Base-by-base conservation (phyloP, 2,113 vertebrate genomes). In the Xyrauchen texanus region DNA sequence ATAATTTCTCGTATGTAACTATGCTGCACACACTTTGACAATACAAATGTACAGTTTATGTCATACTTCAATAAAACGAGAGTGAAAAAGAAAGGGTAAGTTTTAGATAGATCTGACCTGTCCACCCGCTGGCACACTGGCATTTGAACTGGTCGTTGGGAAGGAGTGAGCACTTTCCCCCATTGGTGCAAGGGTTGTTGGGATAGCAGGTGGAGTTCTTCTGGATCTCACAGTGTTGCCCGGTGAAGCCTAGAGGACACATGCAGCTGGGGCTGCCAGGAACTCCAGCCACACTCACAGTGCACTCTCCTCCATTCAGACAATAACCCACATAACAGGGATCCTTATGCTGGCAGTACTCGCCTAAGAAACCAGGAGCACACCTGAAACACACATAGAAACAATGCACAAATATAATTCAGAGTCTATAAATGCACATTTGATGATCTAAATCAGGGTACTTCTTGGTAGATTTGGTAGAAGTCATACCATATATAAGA, bases 341-440 rank as follows among this genome's bases (percentile, higher is more conserved):
- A 86, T 97, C 94, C 72, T 90, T 94, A 85, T 96, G 93, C 53
- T 98, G 95, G 79, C 96, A 98, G 85, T 96, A 96, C 67, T 96
- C 95, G 64, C 96, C 96, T 82, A 96, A 86, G 82, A 93, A 98
- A 76, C 95, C 96, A 51, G 93, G 89, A 5, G 87, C 90, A 88
- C 96, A 98, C 87, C 96, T 98, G 87, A 15, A 85, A 90, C 79
- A 42, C 49, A 83, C 5, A 79, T 13, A 65, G 12, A 87, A 63
- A 87, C 13, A 74, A 6, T 4, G 74, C 2, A 68, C n/a, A 60
- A 8, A 53, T 13, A 80, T 49, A 12, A 16, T 13, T 74, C 11
- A 49, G 46, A 52, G 51, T 10, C 51, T 34, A 8, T 10, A 52
- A 52, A 52, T 52, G 51, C 11, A 57, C 53, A 57, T 6, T 57